Evolutionary conservation across 2,113 vertebrate genomes (phyloP), one percentile per base, ranked within the genome.

Genomic region (Rhinolophus sinicus): DNA sequence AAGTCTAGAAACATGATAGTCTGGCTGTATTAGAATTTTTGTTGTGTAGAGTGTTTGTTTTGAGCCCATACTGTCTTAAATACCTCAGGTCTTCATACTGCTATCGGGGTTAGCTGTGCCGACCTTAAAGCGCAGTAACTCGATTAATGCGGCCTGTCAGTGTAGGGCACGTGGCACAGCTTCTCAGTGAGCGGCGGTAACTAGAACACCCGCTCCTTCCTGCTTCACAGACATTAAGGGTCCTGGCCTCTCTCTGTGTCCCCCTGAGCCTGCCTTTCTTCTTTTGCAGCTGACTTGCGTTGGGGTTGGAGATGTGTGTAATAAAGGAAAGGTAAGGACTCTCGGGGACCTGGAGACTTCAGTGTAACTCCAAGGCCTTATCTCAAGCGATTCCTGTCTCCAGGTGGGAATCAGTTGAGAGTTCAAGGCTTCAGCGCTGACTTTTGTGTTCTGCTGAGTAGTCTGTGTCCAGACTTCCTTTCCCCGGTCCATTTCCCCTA

Each of bases 301-400:
- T 60, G 99, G 99, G 0, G 99, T 99, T 67, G 99, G 99, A 98
- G 99, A 99, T 56, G 97, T 99, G 5, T 99, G 99, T 98, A 99
- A 99, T 94, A 99, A 99, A 98, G 99, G 99, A 96, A 99, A 99
- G 99, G 99, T 99, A 98, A 98, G 98, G 77, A 67, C 33, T 65
- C 12, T 8, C 35, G 5, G 21, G 67, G 18, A 19, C n/a, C 56
- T 76, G 8, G 14, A 38, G 40, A 76, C 67, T 47, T 35, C 0
- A n/a, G 1, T 70, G 14, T 28, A 16, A n/a, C 47, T 56, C 83
- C 50, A 35, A 30, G 38, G 50, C 72, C 65, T 88, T 24, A 40
- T 22, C 50, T 33, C 12, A 1, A 50, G 33, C 15, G 6, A 35
- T n/a, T 33, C 56, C 62, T 33, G 1, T 35, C 67, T 78, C 50